These are phyloP conservation scores for Dreissena polymorpha DNA, from an alignment of 1,140 invertebrate species.

Conservation along the genomic window DNA sequence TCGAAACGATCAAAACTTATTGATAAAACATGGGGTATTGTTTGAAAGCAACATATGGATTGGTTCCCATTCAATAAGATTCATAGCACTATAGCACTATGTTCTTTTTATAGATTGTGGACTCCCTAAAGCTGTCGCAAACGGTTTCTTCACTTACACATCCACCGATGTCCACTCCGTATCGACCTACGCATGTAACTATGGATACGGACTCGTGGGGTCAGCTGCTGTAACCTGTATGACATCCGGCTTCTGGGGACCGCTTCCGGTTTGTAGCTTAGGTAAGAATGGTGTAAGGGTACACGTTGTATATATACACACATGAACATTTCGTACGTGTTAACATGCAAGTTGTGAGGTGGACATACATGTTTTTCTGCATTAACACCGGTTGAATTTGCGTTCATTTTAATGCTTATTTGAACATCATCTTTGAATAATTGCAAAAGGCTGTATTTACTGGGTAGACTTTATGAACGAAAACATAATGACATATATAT, in stretches of 20 bases:
- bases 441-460: too few relatives aligned
- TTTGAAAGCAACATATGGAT: too few relatives aligned
- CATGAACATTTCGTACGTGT: not conserved
- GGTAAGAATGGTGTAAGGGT: not conserved
- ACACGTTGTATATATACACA: too few relatives aligned
- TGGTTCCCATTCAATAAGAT: too few relatives aligned
- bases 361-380: too few relatives aligned
- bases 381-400: too few relatives aligned
- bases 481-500: not conserved
- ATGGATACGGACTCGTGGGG: constrained; percentile 40
- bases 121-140: constrained; percentile 1
- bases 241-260: constrained; percentile 35
- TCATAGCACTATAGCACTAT: too few relatives aligned
- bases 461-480: not conserved
- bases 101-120: constrained; percentile 21
- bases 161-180: constrained; percentile 13
- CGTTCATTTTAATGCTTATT: too few relatives aligned
- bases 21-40: too few relatives aligned
- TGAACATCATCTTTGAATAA: too few relatives aligned
- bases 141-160: constrained; percentile 12
- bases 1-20: too few relatives aligned
- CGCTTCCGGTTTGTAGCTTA: constrained; percentile 1
- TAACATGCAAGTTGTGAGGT: too few relatives aligned
- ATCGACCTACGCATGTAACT: constrained; percentile 34
- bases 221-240: constrained; percentile 19